phyloP scores from a whole-genome alignment of 2,888 invertebrate genomes.

The Apodemia zela region DNA sequence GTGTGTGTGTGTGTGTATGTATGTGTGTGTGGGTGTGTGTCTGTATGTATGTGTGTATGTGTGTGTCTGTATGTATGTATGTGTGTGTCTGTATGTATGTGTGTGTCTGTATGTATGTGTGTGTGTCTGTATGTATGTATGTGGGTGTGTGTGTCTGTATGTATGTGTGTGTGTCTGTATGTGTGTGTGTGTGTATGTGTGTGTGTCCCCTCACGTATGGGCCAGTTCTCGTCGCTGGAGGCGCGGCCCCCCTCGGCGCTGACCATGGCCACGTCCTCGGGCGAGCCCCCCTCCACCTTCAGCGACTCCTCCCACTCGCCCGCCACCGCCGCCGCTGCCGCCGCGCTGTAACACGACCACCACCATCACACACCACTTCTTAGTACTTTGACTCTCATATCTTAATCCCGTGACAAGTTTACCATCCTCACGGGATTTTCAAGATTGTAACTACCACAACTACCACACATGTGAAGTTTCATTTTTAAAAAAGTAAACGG shows the following conservation, averaged over 20 bases:
- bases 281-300: constrained; percentile 12
- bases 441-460: too few relatives aligned
- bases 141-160: neutral
- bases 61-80: too few relatives aligned
- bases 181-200: neutral
- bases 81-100: too few relatives aligned
- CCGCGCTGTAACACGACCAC: neutral
- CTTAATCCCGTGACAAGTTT: too few relatives aligned
- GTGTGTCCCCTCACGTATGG: constrained; percentile 2
- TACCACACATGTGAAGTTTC: too few relatives aligned
- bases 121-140: neutral
- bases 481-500: too few relatives aligned
- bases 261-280: constrained; percentile 36
- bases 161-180: neutral
- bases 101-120: too few relatives aligned
- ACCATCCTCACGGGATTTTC: too few relatives aligned
- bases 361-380: neutral
- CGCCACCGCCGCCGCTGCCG: neutral
- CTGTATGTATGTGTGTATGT: too few relatives aligned
- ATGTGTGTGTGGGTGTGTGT: too few relatives aligned
- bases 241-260: constrained; percentile 13
- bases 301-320: constrained; percentile 20
- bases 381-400: too few relatives aligned
- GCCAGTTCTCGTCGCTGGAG: constrained; percentile 18
- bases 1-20: too few relatives aligned